Percentiles rank a stretch among this genome's conserved stretches.
These are phyloP conservation scores for Amphiura filiformis DNA, from an alignment of 35 echinoderm and acorn worm genomes.

Conservation along the genomic window DNA sequence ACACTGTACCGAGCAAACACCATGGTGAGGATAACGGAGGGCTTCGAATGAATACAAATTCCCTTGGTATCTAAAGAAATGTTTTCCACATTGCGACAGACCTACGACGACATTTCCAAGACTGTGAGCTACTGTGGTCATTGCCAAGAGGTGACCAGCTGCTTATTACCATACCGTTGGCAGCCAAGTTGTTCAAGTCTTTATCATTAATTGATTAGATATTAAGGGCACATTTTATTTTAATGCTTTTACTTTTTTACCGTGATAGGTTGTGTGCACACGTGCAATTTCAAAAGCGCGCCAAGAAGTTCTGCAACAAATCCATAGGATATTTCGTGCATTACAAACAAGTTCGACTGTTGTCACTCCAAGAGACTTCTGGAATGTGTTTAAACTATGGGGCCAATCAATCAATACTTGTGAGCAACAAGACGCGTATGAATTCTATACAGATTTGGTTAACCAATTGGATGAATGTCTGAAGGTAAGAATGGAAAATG, in stretches of 20 bases:
- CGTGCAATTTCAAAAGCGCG: neutral
- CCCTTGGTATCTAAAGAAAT: too few relatives aligned
- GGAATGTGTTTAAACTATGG: conserved; percentile 93
- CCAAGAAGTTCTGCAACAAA: neutral
- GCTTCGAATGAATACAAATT: too few relatives aligned
- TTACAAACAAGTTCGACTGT: neutral
- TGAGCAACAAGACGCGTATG: conserved; percentile 94
- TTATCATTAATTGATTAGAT: too few relatives aligned
- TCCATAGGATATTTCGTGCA: neutral
- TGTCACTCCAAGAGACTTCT: conserved; percentile 86
- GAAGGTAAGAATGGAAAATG: conserved; percentile 67
- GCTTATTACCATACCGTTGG: too few relatives aligned
- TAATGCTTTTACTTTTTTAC: neutral
- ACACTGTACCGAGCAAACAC: too few relatives aligned
- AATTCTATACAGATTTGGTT: conserved; percentile 94
- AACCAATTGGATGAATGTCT: conserved; percentile 94
- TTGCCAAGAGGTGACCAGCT: too few relatives aligned
- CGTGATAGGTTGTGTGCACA: neutral
- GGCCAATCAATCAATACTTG: conserved; percentile 92
- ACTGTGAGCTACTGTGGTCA: too few relatives aligned
- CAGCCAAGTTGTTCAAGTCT: too few relatives aligned
- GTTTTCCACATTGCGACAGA: too few relatives aligned
- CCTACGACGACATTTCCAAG: too few relatives aligned
- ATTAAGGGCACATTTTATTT: too few relatives aligned
- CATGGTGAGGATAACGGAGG: too few relatives aligned